Evolutionary conservation across 2,888 invertebrate genomes (phyloP), one percentile per base, ranked within the genome.

Genomic region (Plagodis dolabraria): DNA sequence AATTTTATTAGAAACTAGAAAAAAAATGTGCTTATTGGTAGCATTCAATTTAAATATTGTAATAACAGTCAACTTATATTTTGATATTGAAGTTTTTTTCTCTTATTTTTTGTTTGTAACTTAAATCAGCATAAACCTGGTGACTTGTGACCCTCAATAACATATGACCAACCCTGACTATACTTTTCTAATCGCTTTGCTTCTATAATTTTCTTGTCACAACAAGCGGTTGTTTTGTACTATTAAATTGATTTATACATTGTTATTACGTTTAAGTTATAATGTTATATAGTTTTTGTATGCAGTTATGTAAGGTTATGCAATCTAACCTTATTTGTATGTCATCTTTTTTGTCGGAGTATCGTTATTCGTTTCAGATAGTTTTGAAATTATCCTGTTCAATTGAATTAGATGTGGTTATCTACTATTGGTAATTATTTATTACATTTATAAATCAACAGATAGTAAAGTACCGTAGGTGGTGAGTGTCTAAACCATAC

Each of bases 171-270:
- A 22, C 40, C 36, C 8, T 40, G 33, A n/a, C 43, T 8, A 45
- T 49, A 57, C 48, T 60, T 64, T 65, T 63, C 54, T 60, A 51
- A 67, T 7, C 38, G 52, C 22, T 51, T 55, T 8, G 47, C 49
- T 53, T 63, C 48, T 64, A 63, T 65, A 65, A 65, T 67, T 57
- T 65, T 63, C 57, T 52, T 68, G 68, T 68, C 68, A 65, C 40
- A 68, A 60, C 60, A 52, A 22, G 11, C 36, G 40, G 38, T 53
- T 51, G 61, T 65, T 60, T 54, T 47, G 57, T 61, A 12, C 54
- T 33, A 56, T 56, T 62, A 67, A 65, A 63, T 61, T 63, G 65
- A 67, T 65, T 67, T 67, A 67, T 52, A 57, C 61, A 53, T 11
- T 6, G 55, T 56, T 61, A 61, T 57, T 57, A 62, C 50, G 52